Evolutionary conservation across 2,797 vertebrate species (phyloP), one percentile per base, ranked within the genome.

Genomic region (Coilia nasus): DNA sequence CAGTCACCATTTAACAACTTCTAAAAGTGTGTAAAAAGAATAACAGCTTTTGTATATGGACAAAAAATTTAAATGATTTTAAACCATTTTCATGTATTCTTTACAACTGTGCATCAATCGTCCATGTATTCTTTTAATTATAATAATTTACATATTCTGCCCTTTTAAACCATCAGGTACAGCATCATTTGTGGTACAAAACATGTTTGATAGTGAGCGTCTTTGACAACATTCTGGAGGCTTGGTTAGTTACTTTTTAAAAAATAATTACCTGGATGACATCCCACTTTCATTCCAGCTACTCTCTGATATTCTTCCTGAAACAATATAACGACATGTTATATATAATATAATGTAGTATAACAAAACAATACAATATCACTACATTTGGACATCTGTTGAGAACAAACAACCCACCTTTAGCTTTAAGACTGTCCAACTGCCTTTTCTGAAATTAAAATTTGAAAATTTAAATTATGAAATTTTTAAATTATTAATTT

Each of bases 261-360:
- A 71, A 21, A 54, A 71, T 4, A 6, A 83, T 88, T 91, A 92
- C 91, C 91, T 91, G 17, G 62, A 84, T 14, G 86, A 85, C 21
- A 35, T 50, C 0, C 62, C 59, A 82, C 82, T 87, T 67, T 82
- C 85, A 84, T 83, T 84, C 57, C 82, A 87, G 9, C 9, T 21
- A 46, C 50, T 87, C 9, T 83, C 31, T 60, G 85, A 54, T 83
- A 89, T 90, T 25, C 46, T 83, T 80, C 59, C 90, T 91, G 81
- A 35, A 54, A 35, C 56, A 75, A 47, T 75, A 78, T 64, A 47
- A 57, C 6, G 23, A 62, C n/a, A n/a, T n/a, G n/a, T n/a, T 35
- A 44, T 35, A 15, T 25, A 67, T 28, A 4, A 12, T 71, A 17
- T 14, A 80, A 57, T 28, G 82, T 57, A 81, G 83, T 62, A n/a